Percentiles rank a stretch among this genome's conserved stretches.
These are phyloP conservation scores for Triops cancriformis DNA, from an alignment of 1,140 invertebrate genomes.

Conservation along the genomic window DNA sequence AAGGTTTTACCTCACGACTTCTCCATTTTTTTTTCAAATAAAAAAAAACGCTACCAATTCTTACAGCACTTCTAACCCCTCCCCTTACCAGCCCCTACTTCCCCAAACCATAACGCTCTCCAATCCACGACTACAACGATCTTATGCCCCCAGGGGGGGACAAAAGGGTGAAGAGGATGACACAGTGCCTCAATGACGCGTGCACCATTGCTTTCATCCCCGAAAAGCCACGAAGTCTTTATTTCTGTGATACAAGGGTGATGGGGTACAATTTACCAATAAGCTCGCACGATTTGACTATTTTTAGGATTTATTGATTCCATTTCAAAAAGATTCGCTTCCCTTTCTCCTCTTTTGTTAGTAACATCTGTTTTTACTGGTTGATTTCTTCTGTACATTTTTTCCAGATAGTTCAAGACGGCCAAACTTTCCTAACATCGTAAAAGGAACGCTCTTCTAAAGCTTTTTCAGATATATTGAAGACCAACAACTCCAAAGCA, in stretches of 20 bases:
- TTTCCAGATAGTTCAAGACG: too few relatives aligned
- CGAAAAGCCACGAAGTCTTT: background rate
- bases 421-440: too few relatives aligned
- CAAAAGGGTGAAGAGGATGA: conserved; percentile 1
- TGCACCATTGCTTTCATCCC: background rate
- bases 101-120: background rate
- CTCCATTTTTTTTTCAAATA: background rate
- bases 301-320: background rate
- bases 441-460: too few relatives aligned
- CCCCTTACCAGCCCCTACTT: background rate
- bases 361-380: too few relatives aligned
- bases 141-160: background rate
- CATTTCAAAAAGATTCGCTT: too few relatives aligned
- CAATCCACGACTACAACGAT: background rate
- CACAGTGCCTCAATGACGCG: background rate
- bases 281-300: background rate
- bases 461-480: too few relatives aligned
- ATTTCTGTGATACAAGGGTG: background rate
- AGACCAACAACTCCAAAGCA: too few relatives aligned
- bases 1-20: background rate
- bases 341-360: too few relatives aligned
- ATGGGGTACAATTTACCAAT: background rate
- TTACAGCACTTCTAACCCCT: too few relatives aligned
- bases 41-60: too few relatives aligned
- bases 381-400: too few relatives aligned